These are phyloP conservation scores for Volucella bombylans DNA, from an alignment of 2,888 invertebrate species.

Conservation along the genomic window DNA sequence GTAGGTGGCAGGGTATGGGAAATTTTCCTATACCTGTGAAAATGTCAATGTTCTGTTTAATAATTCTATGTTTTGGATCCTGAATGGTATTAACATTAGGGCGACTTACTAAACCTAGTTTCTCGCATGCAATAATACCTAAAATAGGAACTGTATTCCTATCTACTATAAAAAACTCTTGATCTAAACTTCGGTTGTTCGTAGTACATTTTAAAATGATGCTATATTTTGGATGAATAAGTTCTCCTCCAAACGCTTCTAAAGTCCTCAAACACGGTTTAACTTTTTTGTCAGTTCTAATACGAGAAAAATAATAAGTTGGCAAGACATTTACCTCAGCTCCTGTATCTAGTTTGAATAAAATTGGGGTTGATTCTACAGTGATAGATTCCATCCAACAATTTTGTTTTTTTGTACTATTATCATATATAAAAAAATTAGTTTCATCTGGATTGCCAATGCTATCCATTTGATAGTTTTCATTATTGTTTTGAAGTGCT, in stretches of 20 bases:
- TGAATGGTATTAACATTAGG: too few species aligned
- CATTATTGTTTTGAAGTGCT: background rate
- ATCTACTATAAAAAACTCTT: too few species aligned
- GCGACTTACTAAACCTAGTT: too few species aligned
- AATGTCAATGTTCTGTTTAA: too few species aligned
- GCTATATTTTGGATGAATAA: background rate
- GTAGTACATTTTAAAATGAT: too few species aligned
- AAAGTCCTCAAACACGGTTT: constrained; percentile 20
- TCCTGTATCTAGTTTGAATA: constrained; percentile 22
- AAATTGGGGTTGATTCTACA: constrained; percentile 5
- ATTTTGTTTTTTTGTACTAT: constrained; percentile 9
- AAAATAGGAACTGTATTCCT: too few species aligned
- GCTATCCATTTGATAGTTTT: too few species aligned
- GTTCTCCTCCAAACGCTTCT: constrained; percentile 4
- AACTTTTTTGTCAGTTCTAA: constrained; percentile 9
- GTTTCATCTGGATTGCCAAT: constrained; percentile 10
- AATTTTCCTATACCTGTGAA: too few species aligned
- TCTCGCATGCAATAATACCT: too few species aligned
- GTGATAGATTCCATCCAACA: constrained; percentile 18
- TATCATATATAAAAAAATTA: background rate
- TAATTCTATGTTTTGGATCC: too few species aligned
- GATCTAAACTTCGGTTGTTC: too few species aligned
- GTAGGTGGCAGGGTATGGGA: too few species aligned
- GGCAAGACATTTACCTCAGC: background rate
- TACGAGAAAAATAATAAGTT: constrained; percentile 7